phyloP scores from a whole-genome alignment of 2,888 invertebrate species.

The Pseudanteris insignis region DNA sequence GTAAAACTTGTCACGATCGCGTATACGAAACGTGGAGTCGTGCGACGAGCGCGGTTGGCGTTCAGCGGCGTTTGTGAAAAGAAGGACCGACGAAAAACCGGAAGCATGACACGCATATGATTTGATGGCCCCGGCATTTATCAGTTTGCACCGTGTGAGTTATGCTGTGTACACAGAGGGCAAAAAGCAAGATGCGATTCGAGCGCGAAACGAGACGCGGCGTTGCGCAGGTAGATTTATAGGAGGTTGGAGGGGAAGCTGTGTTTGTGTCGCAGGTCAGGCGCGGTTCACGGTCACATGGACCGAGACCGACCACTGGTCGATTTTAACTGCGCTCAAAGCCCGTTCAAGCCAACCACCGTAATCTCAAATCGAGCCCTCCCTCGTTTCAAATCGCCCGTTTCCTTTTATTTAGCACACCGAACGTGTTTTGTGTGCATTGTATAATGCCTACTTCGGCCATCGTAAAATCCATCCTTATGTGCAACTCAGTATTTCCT shows the following conservation, averaged over 20 bases:
- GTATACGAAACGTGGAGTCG: conserved; percentile 2
- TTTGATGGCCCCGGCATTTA: conserved; percentile 42
- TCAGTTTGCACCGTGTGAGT: conserved; percentile 31
- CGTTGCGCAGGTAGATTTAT: conserved; percentile 61
- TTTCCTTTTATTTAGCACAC: too few species aligned
- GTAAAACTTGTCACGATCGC: too few species aligned
- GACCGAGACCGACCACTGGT: conserved; percentile 52
- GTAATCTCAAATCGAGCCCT: conserved; percentile 54
- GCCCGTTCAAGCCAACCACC: conserved; percentile 48
- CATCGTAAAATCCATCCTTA: too few species aligned
- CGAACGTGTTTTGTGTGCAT: too few species aligned
- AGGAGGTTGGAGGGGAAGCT: conserved; percentile 52
- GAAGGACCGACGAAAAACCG: conserved; percentile 39
- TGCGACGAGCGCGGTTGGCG: conserved; percentile 21
- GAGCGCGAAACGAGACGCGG: conserved; percentile 53
- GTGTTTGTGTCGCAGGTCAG: conserved; percentile 64
- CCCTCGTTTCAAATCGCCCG: too few species aligned
- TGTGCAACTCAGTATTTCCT: too few species aligned
- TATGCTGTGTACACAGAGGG: conserved; percentile 39
- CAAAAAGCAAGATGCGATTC: conserved; percentile 42
- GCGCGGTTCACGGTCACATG: conserved; percentile 62
- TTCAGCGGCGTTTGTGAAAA: conserved; percentile 20
- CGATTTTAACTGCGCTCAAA: conserved; percentile 54
- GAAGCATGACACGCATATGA: conserved; percentile 43
- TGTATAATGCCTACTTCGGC: too few species aligned